Percentiles rank a stretch among this genome's conserved stretches.
These are phyloP conservation scores for Cheilosia vulpina DNA, from an alignment of 2,888 invertebrate genomes.

Conservation along the genomic window DNA sequence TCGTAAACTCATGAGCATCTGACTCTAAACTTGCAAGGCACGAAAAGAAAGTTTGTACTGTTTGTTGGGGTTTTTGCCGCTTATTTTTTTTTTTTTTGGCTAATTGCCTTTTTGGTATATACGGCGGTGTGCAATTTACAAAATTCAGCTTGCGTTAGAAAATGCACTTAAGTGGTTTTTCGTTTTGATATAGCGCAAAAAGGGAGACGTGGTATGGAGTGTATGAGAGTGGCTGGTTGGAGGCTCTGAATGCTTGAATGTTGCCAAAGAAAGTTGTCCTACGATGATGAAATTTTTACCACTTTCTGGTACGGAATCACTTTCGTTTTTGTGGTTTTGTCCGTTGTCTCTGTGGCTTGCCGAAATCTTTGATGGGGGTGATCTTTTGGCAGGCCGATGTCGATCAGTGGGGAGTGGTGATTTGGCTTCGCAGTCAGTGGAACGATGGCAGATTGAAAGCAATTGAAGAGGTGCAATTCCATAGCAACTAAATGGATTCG, in stretches of 20 bases:
- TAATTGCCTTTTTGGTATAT: constrained; percentile 68
- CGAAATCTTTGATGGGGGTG: background rate
- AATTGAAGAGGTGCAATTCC: too few species aligned
- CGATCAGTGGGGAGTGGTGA: too few species aligned
- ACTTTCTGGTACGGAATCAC: constrained; percentile 53
- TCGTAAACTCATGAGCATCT: constrained; percentile 56
- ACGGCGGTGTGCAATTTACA: constrained; percentile 36
- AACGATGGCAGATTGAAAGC: too few species aligned
- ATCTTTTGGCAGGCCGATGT: too few species aligned
- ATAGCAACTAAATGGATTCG: too few species aligned
- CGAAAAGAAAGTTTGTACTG: constrained; percentile 72
- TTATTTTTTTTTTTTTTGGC: constrained; percentile 58
- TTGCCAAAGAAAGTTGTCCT: constrained; percentile 74
- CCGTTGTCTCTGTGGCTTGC: background rate
- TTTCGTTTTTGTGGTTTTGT: constrained; percentile 54
- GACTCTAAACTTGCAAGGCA: constrained; percentile 55
- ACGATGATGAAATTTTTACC: constrained; percentile 52
- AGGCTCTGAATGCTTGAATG: constrained; percentile 22
- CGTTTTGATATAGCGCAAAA: constrained; percentile 9
- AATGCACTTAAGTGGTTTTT: constrained; percentile 52
- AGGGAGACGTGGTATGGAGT: constrained; percentile 21
- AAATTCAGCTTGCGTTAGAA: constrained; percentile 53
- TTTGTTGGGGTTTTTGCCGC: constrained; percentile 4
- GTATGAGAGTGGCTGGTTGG: constrained; percentile 8
- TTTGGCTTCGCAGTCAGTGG: too few species aligned